phyloP scores from a whole-genome alignment of 2,113 vertebrate genomes.

The Cheilinus undulatus region DNA sequence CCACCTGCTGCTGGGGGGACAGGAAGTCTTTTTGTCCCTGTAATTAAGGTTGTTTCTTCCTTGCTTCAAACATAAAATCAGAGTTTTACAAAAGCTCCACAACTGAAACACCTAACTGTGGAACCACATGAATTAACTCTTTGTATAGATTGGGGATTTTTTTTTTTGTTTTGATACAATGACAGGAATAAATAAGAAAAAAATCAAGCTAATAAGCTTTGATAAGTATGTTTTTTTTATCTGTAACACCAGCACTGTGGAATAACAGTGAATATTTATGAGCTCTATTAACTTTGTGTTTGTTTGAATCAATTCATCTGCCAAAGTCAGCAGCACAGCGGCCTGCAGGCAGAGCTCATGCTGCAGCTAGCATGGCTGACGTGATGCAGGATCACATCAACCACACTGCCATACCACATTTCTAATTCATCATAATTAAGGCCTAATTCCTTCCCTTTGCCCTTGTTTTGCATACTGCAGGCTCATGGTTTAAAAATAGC shows the following conservation, averaged over 20 bases:
- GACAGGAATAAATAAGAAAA: neutral
- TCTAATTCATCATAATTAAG: slow-evolving; percentile 19
- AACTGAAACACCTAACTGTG: no score
- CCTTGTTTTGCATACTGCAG: neutral
- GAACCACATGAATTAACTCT: no score
- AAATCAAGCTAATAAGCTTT: slow-evolving; percentile 1
- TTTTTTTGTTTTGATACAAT: neutral
- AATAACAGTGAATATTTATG: slow-evolving; percentile 44
- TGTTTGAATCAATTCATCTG: slow-evolving; percentile 33
- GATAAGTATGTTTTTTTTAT: slow-evolving; percentile 1
- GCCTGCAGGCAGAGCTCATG: slow-evolving; percentile 23
- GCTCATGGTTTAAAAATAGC: slow-evolving; percentile 51
- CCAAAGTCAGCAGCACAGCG: slow-evolving; percentile 5
- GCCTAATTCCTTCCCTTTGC: slow-evolving; percentile 9
- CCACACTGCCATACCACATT: neutral
- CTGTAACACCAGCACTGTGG: slow-evolving; percentile 21
- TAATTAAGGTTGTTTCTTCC: no score
- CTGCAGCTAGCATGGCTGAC: neutral
- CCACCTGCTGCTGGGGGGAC: no score
- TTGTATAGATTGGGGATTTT: neutral
- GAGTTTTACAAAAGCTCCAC: no score
- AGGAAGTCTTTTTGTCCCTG: no score
- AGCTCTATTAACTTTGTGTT: slow-evolving; percentile 1
- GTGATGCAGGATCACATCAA: neutral
- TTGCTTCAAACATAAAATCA: no score